phyloP scores from a whole-genome alignment of 2,888 invertebrate species.

The Xanthia icteritia region DNA sequence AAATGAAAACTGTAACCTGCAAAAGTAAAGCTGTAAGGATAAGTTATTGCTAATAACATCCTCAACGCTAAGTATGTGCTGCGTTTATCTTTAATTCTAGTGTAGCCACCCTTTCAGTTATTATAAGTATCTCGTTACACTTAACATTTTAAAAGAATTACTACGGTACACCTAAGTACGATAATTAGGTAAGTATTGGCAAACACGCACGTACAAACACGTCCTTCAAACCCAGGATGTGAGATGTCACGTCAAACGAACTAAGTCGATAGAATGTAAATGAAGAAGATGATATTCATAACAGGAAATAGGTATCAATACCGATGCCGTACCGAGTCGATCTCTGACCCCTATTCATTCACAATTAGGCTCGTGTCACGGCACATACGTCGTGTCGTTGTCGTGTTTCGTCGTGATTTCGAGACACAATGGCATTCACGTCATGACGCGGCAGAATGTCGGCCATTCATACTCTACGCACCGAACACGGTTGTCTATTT shows the following conservation, averaged over 20 bases:
- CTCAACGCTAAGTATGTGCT: constrained; percentile 19
- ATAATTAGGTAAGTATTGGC: constrained; percentile 45
- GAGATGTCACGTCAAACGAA: constrained; percentile 62
- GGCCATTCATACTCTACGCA: constrained; percentile 84
- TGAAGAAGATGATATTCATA: constrained; percentile 76
- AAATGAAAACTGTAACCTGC: constrained; percentile 17
- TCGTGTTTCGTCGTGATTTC: constrained; percentile 85
- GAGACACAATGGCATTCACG: constrained; percentile 88
- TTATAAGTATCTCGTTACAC: constrained; percentile 49
- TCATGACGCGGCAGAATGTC: constrained; percentile 85
- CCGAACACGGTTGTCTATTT: constrained; percentile 62
- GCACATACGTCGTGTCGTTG: constrained; percentile 75
- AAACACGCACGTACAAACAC: constrained; percentile 37
- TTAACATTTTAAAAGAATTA: constrained; percentile 46
- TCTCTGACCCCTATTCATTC: constrained; percentile 89
- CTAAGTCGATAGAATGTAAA: constrained; percentile 46
- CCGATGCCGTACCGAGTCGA: constrained; percentile 78
- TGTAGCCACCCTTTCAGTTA: constrained; percentile 42
- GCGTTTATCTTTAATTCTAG: constrained; percentile 56
- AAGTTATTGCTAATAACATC: constrained; percentile 62
- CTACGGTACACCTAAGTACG: constrained; percentile 37
- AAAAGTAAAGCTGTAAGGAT: constrained; percentile 36
- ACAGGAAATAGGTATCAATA: constrained; percentile 83
- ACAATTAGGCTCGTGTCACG: constrained; percentile 86
- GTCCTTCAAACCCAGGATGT: constrained; percentile 62